Evolutionary conservation across 2,113 vertebrate species (phyloP).

Genomic region (Gymnogyps californianus): DNA sequence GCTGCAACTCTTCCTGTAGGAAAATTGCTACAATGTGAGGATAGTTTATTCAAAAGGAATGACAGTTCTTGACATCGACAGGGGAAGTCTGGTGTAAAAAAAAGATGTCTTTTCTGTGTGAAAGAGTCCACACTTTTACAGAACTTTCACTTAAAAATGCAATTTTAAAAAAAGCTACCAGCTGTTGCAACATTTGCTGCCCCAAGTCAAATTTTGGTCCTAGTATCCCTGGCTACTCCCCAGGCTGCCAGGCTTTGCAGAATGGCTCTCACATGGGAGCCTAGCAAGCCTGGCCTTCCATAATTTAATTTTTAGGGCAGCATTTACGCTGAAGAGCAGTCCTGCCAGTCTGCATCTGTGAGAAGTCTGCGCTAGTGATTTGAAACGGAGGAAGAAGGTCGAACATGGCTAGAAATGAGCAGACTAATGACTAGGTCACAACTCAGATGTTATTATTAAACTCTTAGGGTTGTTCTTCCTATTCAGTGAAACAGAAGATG

Average conservation of each 20-base stretch:
- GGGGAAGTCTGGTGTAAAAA: background rate
- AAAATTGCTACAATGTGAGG: background rate
- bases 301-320: background rate
- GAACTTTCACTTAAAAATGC: background rate
- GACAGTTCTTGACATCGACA: background rate
- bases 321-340: background rate
- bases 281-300: background rate
- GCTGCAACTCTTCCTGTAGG: background rate
- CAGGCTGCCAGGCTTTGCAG: background rate
- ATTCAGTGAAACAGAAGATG: background rate
- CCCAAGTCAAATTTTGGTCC: background rate
- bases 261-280: fast-evolving
- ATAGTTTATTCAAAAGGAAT: background rate
- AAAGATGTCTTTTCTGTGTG: background rate
- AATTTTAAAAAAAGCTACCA: background rate
- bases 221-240: background rate
- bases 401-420: background rate
- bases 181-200: background rate
- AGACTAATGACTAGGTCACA: background rate
- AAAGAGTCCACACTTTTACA: background rate
- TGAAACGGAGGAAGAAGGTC: background rate
- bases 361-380: background rate
- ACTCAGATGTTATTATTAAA: background rate
- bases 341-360: background rate
- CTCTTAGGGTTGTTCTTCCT: background rate